Conservation (phyloP, 2,797 vertebrate genomes). For the Catamblyrhynchus diadema region DNA sequence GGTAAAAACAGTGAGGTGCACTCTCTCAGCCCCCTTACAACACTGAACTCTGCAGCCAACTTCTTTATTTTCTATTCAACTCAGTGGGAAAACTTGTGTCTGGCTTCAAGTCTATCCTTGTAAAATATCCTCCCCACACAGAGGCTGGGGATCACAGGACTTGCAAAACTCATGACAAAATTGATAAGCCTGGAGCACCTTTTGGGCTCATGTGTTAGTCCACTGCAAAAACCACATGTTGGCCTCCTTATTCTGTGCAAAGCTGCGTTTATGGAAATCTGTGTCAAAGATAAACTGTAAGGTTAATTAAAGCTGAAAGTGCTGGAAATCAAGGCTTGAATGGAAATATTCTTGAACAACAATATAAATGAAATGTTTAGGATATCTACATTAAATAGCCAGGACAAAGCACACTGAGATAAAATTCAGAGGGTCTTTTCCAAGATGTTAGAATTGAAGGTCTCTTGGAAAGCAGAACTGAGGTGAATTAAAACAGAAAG, state of each 20-base stretch:
- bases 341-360: not conserved
- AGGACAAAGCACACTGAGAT: not conserved
- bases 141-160: not conserved
- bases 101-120: not conserved
- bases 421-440: not conserved
- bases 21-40: not conserved
- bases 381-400: not conserved
- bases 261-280: not conserved
- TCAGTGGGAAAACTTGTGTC: not conserved
- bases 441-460: not conserved
- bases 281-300: not conserved
- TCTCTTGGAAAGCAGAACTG: not conserved
- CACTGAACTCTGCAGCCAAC: rapidly evolving
- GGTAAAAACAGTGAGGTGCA: not conserved
- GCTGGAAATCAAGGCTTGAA: not conserved
- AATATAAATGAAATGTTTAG: not conserved
- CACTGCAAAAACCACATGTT: not conserved
- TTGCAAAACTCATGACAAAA: not conserved
- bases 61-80: not conserved
- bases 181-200: not conserved
- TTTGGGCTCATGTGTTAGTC: not conserved
- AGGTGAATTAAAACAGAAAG: not conserved
- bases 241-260: not conserved
- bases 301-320: not conserved
- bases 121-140: not conserved